A percentile compares a stretch with the other conserved stretches of the same genome.
Conservation (phyloP, 2,797 vertebrate species). For the Todus mexicanus region DNA sequence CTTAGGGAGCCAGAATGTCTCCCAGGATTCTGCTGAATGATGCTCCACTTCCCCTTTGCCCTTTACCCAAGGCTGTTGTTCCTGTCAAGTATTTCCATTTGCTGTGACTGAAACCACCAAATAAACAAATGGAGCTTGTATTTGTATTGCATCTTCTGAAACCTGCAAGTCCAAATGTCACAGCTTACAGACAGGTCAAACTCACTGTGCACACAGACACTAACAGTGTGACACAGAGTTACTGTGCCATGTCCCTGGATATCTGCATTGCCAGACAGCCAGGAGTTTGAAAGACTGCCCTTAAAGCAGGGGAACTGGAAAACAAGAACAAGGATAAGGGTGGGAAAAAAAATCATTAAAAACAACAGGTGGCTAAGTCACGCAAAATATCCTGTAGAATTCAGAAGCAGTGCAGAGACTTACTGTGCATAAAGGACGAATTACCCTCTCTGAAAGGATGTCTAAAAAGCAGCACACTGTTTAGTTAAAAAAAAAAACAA, state of each 20-base stretch:
- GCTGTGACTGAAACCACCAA: background rate
- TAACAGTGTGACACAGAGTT: background rate
- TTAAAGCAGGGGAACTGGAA: background rate
- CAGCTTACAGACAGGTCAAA: background rate
- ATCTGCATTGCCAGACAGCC: background rate
- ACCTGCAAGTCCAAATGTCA: background rate
- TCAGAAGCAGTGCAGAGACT: background rate
- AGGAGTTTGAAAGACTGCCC: background rate
- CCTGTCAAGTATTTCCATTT: background rate
- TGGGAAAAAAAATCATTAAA: background rate
- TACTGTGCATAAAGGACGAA: background rate
- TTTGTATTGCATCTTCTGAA: background rate
- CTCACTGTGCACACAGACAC: background rate
- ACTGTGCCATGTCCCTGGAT: background rate
- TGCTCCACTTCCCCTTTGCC: background rate
- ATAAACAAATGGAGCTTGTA: background rate
- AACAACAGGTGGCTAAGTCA: conserved; percentile 20
- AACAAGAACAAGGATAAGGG: background rate
- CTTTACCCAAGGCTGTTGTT: background rate
- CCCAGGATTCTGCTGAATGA: background rate
- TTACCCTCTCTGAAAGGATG: background rate
- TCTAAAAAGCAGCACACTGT: background rate
- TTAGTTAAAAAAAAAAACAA: background rate
- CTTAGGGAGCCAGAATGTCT: background rate
- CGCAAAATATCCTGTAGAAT: background rate